phyloP scores from a whole-genome alignment of 35 echinoderm and acorn worm species.

The Ophioderma brevispina region DNA sequence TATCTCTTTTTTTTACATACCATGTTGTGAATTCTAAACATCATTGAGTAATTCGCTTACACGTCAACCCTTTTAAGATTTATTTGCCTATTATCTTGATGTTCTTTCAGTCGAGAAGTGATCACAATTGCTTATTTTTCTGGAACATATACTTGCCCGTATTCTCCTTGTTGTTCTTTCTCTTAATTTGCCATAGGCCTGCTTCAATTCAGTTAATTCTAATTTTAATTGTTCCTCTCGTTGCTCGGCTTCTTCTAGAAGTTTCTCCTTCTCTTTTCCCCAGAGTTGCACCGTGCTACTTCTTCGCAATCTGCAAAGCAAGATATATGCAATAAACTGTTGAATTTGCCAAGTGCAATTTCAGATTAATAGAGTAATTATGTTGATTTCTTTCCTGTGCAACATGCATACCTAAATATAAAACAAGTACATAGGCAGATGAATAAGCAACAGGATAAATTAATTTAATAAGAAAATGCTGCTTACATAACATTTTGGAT shows the following conservation, averaged over 20 bases:
- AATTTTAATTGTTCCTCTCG: conserved; percentile 72
- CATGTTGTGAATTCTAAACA: no score
- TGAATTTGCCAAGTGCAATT: neutral
- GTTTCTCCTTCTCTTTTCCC: conserved; percentile 85
- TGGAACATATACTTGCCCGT: conserved; percentile 51
- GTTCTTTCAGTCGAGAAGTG: no score
- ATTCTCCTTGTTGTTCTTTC: conserved; percentile 59
- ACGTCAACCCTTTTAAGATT: no score
- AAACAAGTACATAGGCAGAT: neutral
- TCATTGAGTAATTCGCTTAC: no score
- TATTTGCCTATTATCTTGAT: no score
- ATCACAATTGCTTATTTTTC: no score
- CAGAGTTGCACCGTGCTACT: conserved; percentile 84
- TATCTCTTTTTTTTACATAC: no score
- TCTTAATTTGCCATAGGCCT: conserved; percentile 79
- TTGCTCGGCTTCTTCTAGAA: conserved; percentile 54
- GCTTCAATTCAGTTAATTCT: conserved; percentile 62
- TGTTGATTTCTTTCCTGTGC: neutral
- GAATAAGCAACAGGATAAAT: neutral
- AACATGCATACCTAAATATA: neutral
- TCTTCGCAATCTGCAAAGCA: conserved; percentile 66
- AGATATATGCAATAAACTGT: neutral
- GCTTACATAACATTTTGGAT: no score
- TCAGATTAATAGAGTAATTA: neutral
- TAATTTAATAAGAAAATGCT: no score